These are phyloP conservation scores for Cydia amplana DNA, from an alignment of 1,140 invertebrate species.

Conservation along the genomic window DNA sequence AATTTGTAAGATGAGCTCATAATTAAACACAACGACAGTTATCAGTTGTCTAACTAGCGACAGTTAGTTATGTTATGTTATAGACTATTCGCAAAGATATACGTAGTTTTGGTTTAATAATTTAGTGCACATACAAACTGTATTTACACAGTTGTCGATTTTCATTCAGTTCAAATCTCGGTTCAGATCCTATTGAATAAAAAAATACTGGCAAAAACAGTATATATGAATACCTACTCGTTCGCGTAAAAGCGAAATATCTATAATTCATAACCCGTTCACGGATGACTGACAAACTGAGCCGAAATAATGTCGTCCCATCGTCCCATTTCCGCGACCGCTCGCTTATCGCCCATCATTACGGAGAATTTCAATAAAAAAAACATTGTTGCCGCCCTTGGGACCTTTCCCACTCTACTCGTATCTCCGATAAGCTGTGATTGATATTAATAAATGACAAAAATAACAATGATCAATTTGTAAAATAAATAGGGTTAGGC, in stretches of 20 bases:
- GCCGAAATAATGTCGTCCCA: conserved; percentile 12
- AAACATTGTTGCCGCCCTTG: conserved; percentile 4
- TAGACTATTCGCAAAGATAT: too few species aligned
- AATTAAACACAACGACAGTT: too few species aligned
- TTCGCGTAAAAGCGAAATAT: neutral
- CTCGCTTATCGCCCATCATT: conserved; percentile 16
- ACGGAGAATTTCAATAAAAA: conserved; percentile 14
- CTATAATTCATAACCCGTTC: neutral
- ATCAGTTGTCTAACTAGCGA: too few species aligned
- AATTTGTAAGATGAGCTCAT: too few species aligned
- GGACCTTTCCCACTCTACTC: neutral
- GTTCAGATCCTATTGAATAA: too few species aligned
- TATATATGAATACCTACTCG: too few species aligned
- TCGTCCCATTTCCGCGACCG: conserved; percentile 10
- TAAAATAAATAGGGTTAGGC: neutral
- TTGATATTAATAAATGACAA: conserved; percentile 24
- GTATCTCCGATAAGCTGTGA: neutral
- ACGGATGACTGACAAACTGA: neutral
- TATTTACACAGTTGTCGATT: too few species aligned
- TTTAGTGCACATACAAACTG: too few species aligned
- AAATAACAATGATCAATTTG: conserved; percentile 4
- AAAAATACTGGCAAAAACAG: too few species aligned
- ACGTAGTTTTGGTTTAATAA: too few species aligned
- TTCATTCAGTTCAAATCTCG: too few species aligned
- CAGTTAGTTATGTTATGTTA: too few species aligned